Evolutionary conservation across 2,888 invertebrate genomes (phyloP).

Genomic region (Mythimna vitellina): DNA sequence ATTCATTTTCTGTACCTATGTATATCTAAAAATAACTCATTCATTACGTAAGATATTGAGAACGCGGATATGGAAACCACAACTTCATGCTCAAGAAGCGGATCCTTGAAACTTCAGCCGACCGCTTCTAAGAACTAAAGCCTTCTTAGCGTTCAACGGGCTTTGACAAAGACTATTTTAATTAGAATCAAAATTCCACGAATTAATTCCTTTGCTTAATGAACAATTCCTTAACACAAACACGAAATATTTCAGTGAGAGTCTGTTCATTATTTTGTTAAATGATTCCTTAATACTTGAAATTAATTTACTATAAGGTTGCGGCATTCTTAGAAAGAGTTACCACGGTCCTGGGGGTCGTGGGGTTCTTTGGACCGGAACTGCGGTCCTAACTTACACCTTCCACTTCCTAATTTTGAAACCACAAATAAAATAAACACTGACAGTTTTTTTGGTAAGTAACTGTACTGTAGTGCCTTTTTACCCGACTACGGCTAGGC

Average conservation of each 20-base stretch:
- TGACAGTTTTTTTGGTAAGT: too few relatives aligned
- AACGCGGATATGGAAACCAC: neutral
- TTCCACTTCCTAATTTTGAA: too few relatives aligned
- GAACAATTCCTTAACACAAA: neutral
- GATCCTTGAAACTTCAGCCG: neutral
- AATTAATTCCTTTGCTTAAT: conserved; percentile 5
- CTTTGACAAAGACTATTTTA: neutral
- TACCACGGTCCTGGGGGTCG: too few relatives aligned
- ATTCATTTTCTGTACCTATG: too few relatives aligned
- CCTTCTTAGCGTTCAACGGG: conserved; percentile 1
- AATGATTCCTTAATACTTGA: neutral
- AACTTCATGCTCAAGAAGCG: neutral
- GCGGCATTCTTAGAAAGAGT: too few relatives aligned
- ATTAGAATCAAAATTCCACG: conserved; percentile 9
- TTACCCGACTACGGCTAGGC: too few relatives aligned
- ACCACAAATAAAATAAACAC: too few relatives aligned
- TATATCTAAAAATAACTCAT: neutral
- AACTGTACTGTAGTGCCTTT: too few relatives aligned
- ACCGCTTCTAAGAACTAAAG: conserved; percentile 3
- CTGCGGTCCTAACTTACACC: too few relatives aligned
- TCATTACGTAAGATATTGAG: neutral
- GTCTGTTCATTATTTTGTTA: neutral
- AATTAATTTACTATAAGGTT: neutral
- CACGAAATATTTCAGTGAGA: conserved; percentile 16
- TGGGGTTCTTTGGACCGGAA: too few relatives aligned